These are phyloP conservation scores for Sebastes glaucus DNA, from an alignment of 2,797 vertebrate species.

Conservation along the genomic window DNA sequence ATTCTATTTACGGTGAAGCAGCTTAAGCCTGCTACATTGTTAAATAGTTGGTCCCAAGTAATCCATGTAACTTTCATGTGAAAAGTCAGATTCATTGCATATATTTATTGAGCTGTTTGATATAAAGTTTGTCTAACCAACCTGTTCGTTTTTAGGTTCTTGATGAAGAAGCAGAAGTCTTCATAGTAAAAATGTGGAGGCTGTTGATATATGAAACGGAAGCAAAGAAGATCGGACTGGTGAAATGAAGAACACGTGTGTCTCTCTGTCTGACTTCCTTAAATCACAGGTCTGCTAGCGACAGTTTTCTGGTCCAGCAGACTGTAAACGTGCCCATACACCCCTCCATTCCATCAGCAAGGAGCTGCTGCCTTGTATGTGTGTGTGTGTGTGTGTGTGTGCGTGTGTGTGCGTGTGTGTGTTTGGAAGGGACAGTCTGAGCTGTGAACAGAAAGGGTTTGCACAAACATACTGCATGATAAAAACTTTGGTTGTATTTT, in stretches of 20 bases:
- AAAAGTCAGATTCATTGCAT: background rate
- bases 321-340: slow-evolving; percentile 54
- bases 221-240: slow-evolving; percentile 99
- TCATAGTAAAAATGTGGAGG: slow-evolving; percentile 99
- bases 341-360: slow-evolving; percentile 65
- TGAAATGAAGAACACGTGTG: slow-evolving; percentile 85
- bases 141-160: slow-evolving; percentile 86
- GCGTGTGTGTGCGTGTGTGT: slow-evolving; percentile 5
- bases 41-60: background rate
- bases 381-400: slow-evolving; percentile 35
- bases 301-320: slow-evolving; percentile 48
- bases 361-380: slow-evolving; percentile 65
- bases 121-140: background rate
- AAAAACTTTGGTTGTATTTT: slow-evolving; percentile 57
- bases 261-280: slow-evolving; percentile 40
- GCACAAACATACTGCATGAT: slow-evolving; percentile 74
- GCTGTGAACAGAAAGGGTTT: slow-evolving; percentile 54
- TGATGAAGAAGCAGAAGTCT: slow-evolving; percentile 99
- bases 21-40: background rate
- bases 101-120: background rate
- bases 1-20: background rate
- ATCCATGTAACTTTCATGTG: background rate
- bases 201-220: slow-evolving; percentile 99
- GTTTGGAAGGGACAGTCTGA: slow-evolving; percentile 31
- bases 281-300: slow-evolving; percentile 32